Evolutionary conservation across 2,888 invertebrate genomes (phyloP), one percentile per base, ranked within the genome.

Genomic region (Subacronicta megacephala): DNA sequence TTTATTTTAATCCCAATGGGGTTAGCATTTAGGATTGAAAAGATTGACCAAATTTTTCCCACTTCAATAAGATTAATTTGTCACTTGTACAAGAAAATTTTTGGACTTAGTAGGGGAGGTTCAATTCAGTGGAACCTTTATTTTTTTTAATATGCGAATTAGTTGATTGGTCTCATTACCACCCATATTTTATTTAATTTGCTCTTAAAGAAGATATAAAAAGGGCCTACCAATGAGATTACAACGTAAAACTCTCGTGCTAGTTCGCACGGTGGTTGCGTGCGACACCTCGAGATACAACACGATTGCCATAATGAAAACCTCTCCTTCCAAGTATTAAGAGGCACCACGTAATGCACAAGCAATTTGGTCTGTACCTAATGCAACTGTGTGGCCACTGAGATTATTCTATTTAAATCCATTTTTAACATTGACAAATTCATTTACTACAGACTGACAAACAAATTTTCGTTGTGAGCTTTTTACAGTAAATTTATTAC

Each of bases 191-290:
- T 7, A n/a, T 43, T n/a, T 35, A 33, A 50, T 60, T 59, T 38
- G 15, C 7, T 15, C 23, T 43, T 42, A 9, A 42, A 36, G 7
- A 53, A 20, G 16, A 13, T 20, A 37, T 35, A 41, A 40, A 62
- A 50, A 23, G 41, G 15, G 15, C n/a, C 12, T 17, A 20, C 17
- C 57, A 69, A 63, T 51, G 45, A 59, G 15, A 57, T 66, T 52
- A 60, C 55, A 26, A 57, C 31, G 55, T 75, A 78, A 68, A 67
- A 68, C 57, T 43, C 31, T 42, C 62, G 80, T 74, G 75, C 75
- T 65, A 59, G 62, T 81, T 81, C 77, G 64, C 81, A 81, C 72
- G 79, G 65, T 56, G 43, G 53, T 73, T 67, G 67, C 75, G 77
- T 73, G 78, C 60, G 55, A 50, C 62, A 62, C 51, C 59, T 57